A percentile compares a stretch with the other conserved stretches of the same genome.
phyloP scores from a whole-genome alignment of 2,888 invertebrate genomes.

The Leucoptera coffeella region DNA sequence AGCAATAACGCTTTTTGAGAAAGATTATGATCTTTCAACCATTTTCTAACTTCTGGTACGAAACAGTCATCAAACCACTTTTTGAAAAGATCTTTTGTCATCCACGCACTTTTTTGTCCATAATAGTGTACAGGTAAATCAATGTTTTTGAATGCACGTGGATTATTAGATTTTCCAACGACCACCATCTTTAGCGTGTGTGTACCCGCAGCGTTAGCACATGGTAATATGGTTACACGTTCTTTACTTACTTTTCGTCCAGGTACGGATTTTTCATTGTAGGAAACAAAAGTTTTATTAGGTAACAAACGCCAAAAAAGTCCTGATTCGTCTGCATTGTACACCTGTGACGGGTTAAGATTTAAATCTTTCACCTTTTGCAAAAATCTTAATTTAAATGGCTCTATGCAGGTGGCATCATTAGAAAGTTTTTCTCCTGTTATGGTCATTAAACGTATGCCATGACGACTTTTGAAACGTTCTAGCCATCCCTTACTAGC shows the following conservation, averaged over 20 bases:
- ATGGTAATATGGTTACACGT: constrained; percentile 10
- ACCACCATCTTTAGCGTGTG: constrained; percentile 10
- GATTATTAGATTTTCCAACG: constrained; percentile 11
- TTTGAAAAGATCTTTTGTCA: constrained; percentile 12
- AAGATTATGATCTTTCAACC: constrained; percentile 7
- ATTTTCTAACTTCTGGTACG: constrained; percentile 8
- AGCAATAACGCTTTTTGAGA: constrained; percentile 11
- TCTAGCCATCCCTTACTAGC: neutral
- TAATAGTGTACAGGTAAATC: constrained; percentile 11
- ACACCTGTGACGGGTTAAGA: too few relatives aligned
- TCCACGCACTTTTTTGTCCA: constrained; percentile 10
- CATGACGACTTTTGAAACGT: constrained; percentile 7
- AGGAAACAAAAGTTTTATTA: too few relatives aligned
- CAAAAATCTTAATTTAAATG: too few relatives aligned
- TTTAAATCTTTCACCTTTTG: too few relatives aligned
- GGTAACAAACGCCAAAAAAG: too few relatives aligned
- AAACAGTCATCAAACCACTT: constrained; percentile 11
- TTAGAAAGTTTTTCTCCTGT: constrained; percentile 9
- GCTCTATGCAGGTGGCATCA: constrained; percentile 6
- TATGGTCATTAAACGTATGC: constrained; percentile 7
- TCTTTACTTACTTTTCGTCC: constrained; percentile 7
- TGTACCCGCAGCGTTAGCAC: constrained; percentile 11
- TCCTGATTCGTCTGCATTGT: too few relatives aligned
- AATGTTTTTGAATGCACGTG: constrained; percentile 10
- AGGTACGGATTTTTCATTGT: too few relatives aligned